Evolutionary conservation across 37 sponge, comb jelly and placozoan species (phyloP).

Genomic region (Agelas oroides): DNA sequence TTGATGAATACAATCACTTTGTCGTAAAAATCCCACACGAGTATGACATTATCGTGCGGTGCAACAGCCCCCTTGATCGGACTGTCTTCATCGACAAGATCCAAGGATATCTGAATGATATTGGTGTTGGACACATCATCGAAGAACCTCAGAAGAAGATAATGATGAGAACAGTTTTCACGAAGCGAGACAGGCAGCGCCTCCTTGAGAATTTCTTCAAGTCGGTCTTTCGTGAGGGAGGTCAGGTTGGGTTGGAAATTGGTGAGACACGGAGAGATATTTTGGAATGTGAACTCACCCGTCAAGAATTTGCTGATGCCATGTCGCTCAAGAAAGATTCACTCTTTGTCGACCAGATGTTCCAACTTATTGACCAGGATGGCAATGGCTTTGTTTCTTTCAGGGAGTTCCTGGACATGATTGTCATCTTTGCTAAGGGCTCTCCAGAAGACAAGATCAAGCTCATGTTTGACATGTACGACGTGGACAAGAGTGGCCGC

Average conservation of each 20-base stretch:
- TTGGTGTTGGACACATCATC: constrained; percentile 47
- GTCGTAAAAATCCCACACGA: constrained; percentile 74
- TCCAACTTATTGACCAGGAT: constrained; percentile 92
- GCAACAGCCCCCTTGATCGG: constrained; percentile 57
- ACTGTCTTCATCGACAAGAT: constrained; percentile 65
- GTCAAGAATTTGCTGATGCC: constrained; percentile 91
- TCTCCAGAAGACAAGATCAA: constrained; percentile 93
- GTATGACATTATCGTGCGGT: constrained; percentile 74
- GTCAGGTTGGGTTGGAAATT: constrained; percentile 10
- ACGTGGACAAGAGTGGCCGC: constrained; percentile 78
- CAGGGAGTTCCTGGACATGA: constrained; percentile 93
- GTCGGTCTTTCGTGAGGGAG: constrained; percentile 80
- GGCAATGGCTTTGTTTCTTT: constrained; percentile 89
- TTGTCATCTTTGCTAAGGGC: constrained; percentile 91
- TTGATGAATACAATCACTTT: constrained; percentile 59
- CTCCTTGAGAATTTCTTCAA: constrained; percentile 91
- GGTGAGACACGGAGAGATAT: constrained; percentile 45
- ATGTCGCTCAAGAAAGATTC: constrained; percentile 89
- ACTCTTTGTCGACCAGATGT: constrained; percentile 96
- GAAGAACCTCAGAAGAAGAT: constrained; percentile 65
- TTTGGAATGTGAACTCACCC: constrained; percentile 82
- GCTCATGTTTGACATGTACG: constrained; percentile 98
- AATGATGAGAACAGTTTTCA: constrained; percentile 58
- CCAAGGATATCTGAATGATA: constrained; percentile 55
- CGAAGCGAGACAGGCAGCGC: constrained; percentile 77